Conservation (phyloP, 2,797 vertebrate species). For the Bryconaethiops microstoma region DNA sequence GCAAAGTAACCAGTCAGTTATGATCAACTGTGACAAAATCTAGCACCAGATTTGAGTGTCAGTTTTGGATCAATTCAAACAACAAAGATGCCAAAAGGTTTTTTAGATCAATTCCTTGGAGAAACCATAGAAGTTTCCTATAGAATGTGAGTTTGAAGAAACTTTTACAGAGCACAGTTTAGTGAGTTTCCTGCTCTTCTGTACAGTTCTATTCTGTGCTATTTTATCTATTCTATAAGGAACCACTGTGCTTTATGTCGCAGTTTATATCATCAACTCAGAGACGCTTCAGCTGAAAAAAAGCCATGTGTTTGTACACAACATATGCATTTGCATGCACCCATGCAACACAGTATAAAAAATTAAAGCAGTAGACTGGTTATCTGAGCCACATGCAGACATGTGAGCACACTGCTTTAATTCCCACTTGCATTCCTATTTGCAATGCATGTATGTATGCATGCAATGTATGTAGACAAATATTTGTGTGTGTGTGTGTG, state of each 20-base stretch:
- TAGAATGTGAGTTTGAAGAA: too few species aligned
- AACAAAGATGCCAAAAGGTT: too few species aligned
- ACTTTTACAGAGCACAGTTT: too few species aligned
- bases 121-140: too few species aligned
- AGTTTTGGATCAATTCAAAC: too few species aligned
- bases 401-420: conserved; percentile 1
- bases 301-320: background rate
- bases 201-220: too few species aligned
- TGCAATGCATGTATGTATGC: conserved; percentile 7
- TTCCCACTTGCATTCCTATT: conserved; percentile 34
- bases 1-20: too few species aligned
- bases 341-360: too few species aligned
- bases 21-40: too few species aligned
- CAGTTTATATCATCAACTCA: background rate
- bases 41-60: too few species aligned
- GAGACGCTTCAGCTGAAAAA: background rate
- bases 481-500: conserved; percentile 29
- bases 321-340: background rate
- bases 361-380: background rate
- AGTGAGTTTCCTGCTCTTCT: too few species aligned
- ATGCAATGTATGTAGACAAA: conserved; percentile 17
- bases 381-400: background rate
- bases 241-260: background rate
- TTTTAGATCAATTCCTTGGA: too few species aligned
- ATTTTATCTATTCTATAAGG: background rate